Percentiles rank a stretch among this genome's conserved stretches.
Conservation (phyloP, 2,113 vertebrate species). For the Numenius arquata region DNA sequence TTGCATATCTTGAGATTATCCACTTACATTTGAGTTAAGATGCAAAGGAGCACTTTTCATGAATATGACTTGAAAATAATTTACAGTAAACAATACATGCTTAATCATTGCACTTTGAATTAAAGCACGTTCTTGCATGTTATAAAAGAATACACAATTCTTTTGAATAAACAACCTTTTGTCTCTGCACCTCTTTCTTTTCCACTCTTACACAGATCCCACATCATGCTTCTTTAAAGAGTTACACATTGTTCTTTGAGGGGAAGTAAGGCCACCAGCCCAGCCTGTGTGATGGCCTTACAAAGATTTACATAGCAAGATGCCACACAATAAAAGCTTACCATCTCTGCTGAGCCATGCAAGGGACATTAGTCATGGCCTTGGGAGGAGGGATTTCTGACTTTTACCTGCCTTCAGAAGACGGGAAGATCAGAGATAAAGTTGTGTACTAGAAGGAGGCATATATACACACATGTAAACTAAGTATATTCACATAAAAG, state of each 20-base stretch:
- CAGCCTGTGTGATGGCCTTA: neutral
- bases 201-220: neutral
- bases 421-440: neutral
- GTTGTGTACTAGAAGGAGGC: neutral
- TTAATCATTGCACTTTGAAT: neutral
- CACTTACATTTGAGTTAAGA: neutral
- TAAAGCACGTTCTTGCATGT: neutral
- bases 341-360: neutral
- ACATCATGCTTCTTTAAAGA: neutral
- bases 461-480: accelerated
- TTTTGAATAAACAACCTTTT: neutral
- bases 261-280: neutral
- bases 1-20: neutral
- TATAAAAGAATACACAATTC: neutral
- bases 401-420: neutral
- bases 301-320: neutral
- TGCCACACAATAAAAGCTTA: neutral
- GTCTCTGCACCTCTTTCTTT: neutral
- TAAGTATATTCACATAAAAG: neutral
- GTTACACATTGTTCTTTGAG: neutral
- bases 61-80: neutral
- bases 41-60: neutral
- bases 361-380: neutral
- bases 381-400: neutral
- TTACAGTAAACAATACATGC: neutral